Percentiles rank a stretch among this genome's conserved stretches.
Conservation (phyloP, 1,140 invertebrate genomes). For the Zaprionus ornatus region DNA sequence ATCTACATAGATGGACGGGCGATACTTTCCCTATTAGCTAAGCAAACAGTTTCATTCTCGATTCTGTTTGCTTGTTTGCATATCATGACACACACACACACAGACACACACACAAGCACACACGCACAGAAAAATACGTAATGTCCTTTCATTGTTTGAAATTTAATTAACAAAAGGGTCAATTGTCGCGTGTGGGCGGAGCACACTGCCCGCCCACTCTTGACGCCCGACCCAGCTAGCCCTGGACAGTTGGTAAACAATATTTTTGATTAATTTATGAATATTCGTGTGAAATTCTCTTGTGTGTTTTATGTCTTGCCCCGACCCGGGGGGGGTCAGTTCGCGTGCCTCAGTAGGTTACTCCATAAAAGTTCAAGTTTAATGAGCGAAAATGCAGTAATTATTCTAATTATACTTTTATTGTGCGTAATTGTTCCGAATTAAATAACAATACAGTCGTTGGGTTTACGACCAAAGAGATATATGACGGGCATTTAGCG, state of each 20-base stretch:
- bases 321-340: constrained; percentile 41
- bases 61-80: constrained; percentile 64
- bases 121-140: constrained; percentile 42
- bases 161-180: constrained; percentile 82
- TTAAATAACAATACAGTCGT: constrained; percentile 30
- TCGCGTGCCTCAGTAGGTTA: constrained; percentile 48
- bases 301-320: constrained; percentile 55
- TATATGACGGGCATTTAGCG: constrained; percentile 43
- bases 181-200: constrained; percentile 73
- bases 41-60: constrained; percentile 56
- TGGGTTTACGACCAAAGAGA: constrained; percentile 27
- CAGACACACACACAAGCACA: constrained; percentile 6
- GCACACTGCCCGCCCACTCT: constrained; percentile 8
- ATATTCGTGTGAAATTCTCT: constrained; percentile 71
- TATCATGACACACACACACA: constrained; percentile 43
- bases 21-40: constrained; percentile 60
- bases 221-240: constrained; percentile 9
- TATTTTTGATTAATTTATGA: constrained; percentile 80
- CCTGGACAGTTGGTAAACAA: constrained; percentile 57
- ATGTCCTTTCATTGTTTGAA: constrained; percentile 57
- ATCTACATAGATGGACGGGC: constrained; percentile 43
- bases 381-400: constrained; percentile 59
- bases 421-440: constrained; percentile 54
- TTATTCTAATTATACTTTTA: constrained; percentile 64
- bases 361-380: constrained; percentile 61